Conservation (phyloP, 2,113 vertebrate genomes). For the Dipodomys merriami region DNA sequence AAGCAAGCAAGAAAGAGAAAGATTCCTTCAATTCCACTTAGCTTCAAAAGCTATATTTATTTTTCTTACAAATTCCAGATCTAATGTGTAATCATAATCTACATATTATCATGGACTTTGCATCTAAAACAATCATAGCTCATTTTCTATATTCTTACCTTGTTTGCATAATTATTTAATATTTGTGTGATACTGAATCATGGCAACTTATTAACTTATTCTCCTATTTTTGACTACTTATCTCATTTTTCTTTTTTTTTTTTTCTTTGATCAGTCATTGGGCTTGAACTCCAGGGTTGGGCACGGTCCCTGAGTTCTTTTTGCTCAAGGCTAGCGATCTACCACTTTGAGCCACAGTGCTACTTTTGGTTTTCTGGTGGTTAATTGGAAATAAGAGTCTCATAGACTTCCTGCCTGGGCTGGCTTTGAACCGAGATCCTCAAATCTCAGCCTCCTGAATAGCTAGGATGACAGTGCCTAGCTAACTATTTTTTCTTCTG, state of each 20-base stretch:
- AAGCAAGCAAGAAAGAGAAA: neutral
- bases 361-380: no score
- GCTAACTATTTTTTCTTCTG: neutral
- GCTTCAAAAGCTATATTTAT: neutral
- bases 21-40: neutral
- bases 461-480: no score
- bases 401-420: no score
- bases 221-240: constrained; percentile 1
- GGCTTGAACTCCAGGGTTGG: no score
- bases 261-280: no score
- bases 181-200: neutral
- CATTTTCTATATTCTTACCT: neutral
- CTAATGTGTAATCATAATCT: neutral
- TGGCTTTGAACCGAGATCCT: no score
- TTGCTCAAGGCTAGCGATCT: no score
- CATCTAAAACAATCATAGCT: neutral
- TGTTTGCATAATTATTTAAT: constrained; percentile 2
- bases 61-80: neutral
- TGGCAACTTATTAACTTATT: constrained; percentile 9
- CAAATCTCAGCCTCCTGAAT: no score
- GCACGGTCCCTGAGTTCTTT: no score
- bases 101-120: neutral
- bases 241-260: no score
- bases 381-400: no score
- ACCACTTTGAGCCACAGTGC: no score